Evolutionary conservation across 92 coral and sea anemone species (phyloP), one percentile per base, ranked within the genome.

Genomic region (Meandrina meandrites): DNA sequence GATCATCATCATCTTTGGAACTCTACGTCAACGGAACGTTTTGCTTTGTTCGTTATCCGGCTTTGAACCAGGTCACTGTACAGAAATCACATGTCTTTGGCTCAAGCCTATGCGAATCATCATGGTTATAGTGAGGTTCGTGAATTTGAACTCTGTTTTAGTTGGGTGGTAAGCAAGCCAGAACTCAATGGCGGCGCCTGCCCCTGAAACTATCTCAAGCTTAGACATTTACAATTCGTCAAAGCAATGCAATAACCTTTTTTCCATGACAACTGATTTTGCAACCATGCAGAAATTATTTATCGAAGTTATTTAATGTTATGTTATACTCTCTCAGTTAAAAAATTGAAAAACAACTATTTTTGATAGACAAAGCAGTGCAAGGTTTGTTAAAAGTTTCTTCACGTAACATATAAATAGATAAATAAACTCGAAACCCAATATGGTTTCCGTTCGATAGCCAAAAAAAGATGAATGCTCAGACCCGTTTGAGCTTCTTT

Each of bases 341-440:
- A 54, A 83, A 84, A 74, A 5, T 73, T 47, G 14, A 27, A 76
- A 84, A 74, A 56, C 79, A 53, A 51, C 78, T 18, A 51, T 32
- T 19, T 37, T 51, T 51, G 12, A n/a, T 16, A 22, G 48, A 54
- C 36, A 32, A 18, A 56, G 19, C 17, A 22, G 70, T 4, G 69
- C 37, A 16, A 81, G 37, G 58, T 40, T 37, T 62, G 24, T 15
- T 73, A 30, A n/a, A 68, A 47, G 54, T 45, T 47, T 12, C 21
- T 48, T 69, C 48, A 37, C 6, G 60, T 19, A 82, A 47, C 35
- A 16, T 40, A 48, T 28, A 82, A 50, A 82, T 12, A 48, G 75
- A 67, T 16, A 17, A 45, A 18, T 81, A 56, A 27, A 81, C 58
- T 66, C 76, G 76, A 81, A 81, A 81, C 37, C 82, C 48, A 79